Conservation (phyloP, 2,113 vertebrate genomes). For the Mustelus asterias region DNA sequence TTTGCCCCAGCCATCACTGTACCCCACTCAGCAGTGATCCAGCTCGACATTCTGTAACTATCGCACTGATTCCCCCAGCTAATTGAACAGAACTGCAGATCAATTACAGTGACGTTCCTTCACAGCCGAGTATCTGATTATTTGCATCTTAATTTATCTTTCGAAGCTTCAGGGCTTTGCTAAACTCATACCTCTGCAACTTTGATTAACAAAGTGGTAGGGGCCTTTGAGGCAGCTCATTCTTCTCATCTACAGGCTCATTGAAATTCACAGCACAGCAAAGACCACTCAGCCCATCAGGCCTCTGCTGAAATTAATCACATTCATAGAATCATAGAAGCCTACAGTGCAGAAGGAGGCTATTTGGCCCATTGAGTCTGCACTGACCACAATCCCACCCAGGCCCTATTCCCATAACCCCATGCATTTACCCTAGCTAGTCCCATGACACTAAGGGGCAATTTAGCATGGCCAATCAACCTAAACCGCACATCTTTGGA, state of each 20-base stretch:
- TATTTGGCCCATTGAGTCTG: too few species aligned
- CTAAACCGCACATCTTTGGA: too few species aligned
- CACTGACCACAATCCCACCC: too few species aligned
- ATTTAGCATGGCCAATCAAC: too few species aligned
- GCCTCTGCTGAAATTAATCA: background rate
- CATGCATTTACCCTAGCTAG: too few species aligned
- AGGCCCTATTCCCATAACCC: too few species aligned
- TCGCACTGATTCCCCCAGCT: background rate
- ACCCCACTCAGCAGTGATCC: background rate
- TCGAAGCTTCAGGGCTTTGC: background rate
- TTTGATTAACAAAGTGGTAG: background rate
- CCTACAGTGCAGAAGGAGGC: too few species aligned
- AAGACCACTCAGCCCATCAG: background rate
- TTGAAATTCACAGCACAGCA: background rate
- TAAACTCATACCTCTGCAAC: background rate
- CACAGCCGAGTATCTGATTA: background rate
- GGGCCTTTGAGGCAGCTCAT: background rate
- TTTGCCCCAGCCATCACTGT: background rate
- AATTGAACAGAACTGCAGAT: background rate
- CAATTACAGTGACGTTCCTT: background rate
- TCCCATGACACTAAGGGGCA: too few species aligned
- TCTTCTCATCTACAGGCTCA: background rate
- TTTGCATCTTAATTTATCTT: background rate
- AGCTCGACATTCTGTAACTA: background rate
- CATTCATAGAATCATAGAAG: too few species aligned